Evolutionary conservation across 2,888 invertebrate genomes (phyloP), one percentile per base, ranked within the genome.

Genomic region (Hypomecis atomaria): DNA sequence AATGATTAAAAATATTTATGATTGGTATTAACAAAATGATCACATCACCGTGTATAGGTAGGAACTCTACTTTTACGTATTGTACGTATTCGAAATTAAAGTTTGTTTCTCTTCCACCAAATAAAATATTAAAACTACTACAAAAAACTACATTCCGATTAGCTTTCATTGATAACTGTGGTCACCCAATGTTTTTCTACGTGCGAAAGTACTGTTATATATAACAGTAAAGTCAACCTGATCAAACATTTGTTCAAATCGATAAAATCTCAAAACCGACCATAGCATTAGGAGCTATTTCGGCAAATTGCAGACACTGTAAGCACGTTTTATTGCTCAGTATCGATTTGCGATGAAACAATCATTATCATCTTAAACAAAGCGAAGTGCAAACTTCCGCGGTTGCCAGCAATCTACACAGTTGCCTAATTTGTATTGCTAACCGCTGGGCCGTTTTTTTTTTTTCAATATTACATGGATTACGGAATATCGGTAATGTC

Each of bases 351-450:
- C 48, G 49, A 48, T 48, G 37, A 58, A 64, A 44, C 33, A 55
- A 56, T 52, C 42, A 55, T 40, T 56, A 40, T 36, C 34, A 45
- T 56, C 59, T 59, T 54, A 59, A 59, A 63, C 63, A 62, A 58
- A 58, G n/a, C 53, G 23, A 49, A 64, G 49, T 36, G 33, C 48
- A 13, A 43, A 40, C 57, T 62, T 62, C 62, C 57, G 62, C 53
- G 57, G 57, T 62, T 36, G 47, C 48, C n/a, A 7, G 33, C 47
- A 58, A 57, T 56, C 55, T 56, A 36, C 37, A 9, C 34, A 59
- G 50, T 64, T 64, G 59, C 64, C 59, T 56, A 45, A 59, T 64
- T 64, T 56, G 48, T 63, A 45, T 59, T 64, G 49, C 34, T 64
- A 36, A 64, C 64, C 59, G 55, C 58, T 9, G 37, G 45, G 33